phyloP scores from a whole-genome alignment of 2,113 vertebrate species.

The Cepphus grylle region DNA sequence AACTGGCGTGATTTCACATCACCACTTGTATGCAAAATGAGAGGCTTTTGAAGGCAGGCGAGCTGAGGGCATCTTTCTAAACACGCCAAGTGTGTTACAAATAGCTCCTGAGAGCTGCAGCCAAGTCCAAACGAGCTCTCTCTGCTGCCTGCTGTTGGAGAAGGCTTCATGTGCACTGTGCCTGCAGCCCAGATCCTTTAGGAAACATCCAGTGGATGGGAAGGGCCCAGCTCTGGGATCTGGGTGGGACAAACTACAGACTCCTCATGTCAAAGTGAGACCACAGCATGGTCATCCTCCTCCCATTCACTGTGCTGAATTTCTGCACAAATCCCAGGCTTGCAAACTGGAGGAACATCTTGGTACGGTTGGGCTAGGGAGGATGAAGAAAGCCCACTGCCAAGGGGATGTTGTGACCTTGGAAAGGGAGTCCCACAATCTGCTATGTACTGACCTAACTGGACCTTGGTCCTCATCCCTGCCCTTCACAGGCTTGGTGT shows the following conservation, averaged over 20 bases:
- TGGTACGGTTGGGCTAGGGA: background rate
- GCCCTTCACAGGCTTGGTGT: background rate
- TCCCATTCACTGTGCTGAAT: background rate
- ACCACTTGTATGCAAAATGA: background rate
- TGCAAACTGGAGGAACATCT: background rate
- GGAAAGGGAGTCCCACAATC: background rate
- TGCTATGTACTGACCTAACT: background rate
- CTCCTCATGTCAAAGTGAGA: background rate
- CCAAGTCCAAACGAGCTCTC: background rate
- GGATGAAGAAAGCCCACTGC: background rate
- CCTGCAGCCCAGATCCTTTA: background rate
- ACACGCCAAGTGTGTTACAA: background rate
- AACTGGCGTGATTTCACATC: background rate
- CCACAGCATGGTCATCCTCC: background rate
- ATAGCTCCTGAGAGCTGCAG: background rate
- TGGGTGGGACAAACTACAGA: background rate
- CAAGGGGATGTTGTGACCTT: background rate
- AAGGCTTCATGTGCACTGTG: background rate
- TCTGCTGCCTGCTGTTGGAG: background rate
- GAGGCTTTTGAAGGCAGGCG: background rate
- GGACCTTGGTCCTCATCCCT: background rate
- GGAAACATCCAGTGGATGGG: background rate
- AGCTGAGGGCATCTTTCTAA: background rate
- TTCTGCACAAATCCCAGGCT: background rate
- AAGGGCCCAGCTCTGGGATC: background rate